phyloP scores from a whole-genome alignment of 2,113 vertebrate species.

The Sylvicapra grimmia region DNA sequence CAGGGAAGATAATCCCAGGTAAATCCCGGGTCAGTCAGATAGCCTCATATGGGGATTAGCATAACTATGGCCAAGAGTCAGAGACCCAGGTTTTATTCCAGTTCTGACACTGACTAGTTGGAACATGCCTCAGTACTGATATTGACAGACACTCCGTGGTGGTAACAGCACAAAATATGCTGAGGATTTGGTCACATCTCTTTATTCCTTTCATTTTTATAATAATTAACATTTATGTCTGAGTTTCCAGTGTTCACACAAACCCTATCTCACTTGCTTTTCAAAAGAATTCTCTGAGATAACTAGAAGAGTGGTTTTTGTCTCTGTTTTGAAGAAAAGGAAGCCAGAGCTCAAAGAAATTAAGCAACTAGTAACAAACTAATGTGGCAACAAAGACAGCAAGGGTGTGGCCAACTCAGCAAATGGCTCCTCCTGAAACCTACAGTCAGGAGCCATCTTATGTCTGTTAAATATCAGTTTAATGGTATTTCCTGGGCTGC shows the following conservation, averaged over 20 bases:
- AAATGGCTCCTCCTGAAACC: slow-evolving; percentile 1
- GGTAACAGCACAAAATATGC: not conserved
- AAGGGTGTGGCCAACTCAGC: not conserved
- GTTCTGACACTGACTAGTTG: not conserved
- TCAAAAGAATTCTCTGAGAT: slow-evolving; percentile 14
- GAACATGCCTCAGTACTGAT: not conserved
- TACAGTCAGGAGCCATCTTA: not conserved
- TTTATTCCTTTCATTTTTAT: slow-evolving; percentile 43
- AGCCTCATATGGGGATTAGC: not conserved
- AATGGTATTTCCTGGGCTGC: not conserved
- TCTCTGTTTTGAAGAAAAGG: not conserved
- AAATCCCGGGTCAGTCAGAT: not conserved
- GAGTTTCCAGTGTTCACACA: not conserved
- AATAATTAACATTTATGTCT: slow-evolving; percentile 7
- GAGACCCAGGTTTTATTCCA: slow-evolving; percentile 7
- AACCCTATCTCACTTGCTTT: not conserved
- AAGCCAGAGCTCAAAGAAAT: not conserved
- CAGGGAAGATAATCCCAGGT: not conserved
- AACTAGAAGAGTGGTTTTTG: not conserved
- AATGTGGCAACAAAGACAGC: not conserved
- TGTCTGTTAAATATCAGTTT: not conserved
- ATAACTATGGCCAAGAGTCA: not conserved
- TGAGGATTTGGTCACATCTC: not conserved
- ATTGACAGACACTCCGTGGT: not conserved
- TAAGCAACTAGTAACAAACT: not conserved